Conservation (phyloP, 1,140 invertebrate species). For the Bicyclus anynana region DNA sequence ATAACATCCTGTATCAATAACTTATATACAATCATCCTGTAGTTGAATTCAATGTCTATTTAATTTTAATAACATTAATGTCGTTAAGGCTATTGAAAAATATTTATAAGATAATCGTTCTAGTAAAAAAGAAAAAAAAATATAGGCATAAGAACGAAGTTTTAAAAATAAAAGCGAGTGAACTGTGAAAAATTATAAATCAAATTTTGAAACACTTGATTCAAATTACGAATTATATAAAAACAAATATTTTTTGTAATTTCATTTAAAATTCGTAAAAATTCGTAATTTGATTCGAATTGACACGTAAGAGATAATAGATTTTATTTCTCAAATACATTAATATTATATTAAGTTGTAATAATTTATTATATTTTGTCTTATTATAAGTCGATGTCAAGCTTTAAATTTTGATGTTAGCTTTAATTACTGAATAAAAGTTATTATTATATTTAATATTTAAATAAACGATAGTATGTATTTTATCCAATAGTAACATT, state of each 20-base stretch:
- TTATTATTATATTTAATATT: slow-evolving; percentile 43
- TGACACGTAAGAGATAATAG: neutral
- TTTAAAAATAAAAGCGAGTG: neutral
- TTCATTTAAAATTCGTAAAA: neutral
- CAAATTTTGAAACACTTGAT: neutral
- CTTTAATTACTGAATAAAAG: slow-evolving; percentile 65
- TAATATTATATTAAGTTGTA: neutral
- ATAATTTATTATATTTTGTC: slow-evolving; percentile 14
- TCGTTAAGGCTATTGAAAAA: neutral
- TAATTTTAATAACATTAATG: neutral
- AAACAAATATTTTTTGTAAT: neutral
- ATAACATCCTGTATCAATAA: neutral
- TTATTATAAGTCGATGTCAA: slow-evolving; percentile 33
- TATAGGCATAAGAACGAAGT: neutral
- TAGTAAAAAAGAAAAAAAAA: neutral
- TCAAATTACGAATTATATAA: no score
- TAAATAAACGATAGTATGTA: slow-evolving; percentile 18
- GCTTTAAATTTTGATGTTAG: slow-evolving; percentile 75
- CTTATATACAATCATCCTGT: neutral
- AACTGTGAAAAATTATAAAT: neutral
- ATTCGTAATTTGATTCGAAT: slow-evolving; percentile 5
- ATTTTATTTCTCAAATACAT: neutral
- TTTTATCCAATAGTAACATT: slow-evolving; percentile 29
- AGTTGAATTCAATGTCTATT: slow-evolving; percentile 1
- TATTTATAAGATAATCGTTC: neutral